These are phyloP conservation scores for Griposia aprilina DNA, from an alignment of 2,888 invertebrate species.

Conservation along the genomic window DNA sequence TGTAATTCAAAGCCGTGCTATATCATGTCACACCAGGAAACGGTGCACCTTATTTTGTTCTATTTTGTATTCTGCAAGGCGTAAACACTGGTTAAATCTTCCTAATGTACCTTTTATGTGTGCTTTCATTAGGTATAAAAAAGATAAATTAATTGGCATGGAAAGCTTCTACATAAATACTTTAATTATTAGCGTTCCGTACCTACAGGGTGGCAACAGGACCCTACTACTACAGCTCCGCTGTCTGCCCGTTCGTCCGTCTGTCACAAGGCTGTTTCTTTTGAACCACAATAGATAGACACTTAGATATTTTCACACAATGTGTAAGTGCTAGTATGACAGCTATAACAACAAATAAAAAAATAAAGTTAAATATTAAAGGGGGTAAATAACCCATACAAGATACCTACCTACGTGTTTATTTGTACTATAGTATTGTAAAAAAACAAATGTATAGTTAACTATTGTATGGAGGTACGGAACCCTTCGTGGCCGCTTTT, in stretches of 20 bases:
- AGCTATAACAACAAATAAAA: not conserved
- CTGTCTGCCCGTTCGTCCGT: too few relatives aligned
- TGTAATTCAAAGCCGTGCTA: conserved; percentile 67
- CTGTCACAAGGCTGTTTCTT: too few relatives aligned
- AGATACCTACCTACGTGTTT: too few relatives aligned
- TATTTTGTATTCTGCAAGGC: conserved; percentile 27
- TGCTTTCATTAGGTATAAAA: not conserved
- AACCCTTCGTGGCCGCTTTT: not conserved
- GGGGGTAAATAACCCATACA: not conserved
- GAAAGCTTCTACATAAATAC: not conserved
- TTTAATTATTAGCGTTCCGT: not conserved
- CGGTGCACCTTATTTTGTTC: conserved; percentile 57
- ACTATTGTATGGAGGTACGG: not conserved
- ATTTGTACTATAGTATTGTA: not conserved
- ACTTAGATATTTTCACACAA: not conserved
- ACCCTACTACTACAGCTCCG: too few relatives aligned
- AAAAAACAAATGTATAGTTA: not conserved
- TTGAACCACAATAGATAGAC: not conserved
- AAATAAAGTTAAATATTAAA: not conserved
- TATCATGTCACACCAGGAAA: conserved; percentile 64
- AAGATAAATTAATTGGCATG: too few relatives aligned
- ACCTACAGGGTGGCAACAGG: not conserved
- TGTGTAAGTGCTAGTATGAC: not conserved
- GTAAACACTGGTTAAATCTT: conserved; percentile 41
- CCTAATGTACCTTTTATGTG: conserved; percentile 29